These are phyloP conservation scores for Potorous gilbertii DNA, from an alignment of 2,797 vertebrate species.

Conservation along the genomic window DNA sequence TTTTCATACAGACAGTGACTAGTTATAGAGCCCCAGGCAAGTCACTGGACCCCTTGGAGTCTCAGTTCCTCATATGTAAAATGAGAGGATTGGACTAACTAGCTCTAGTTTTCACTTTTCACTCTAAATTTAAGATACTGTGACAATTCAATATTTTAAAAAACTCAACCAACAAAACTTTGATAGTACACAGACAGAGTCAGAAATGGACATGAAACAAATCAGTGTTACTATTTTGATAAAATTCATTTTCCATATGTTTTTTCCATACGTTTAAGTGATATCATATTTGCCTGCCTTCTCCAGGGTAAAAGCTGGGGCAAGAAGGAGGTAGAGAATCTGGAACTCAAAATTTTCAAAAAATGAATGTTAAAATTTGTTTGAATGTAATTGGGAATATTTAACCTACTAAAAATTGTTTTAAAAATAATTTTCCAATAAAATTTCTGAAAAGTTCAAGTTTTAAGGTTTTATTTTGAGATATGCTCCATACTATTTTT, in stretches of 20 bases:
- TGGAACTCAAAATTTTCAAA: not conserved
- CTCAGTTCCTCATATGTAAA: not conserved
- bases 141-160: not conserved
- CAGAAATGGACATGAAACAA: not conserved
- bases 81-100: not conserved
- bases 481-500: not conserved
- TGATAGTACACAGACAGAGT: not conserved
- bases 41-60: not conserved
- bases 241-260: not conserved
- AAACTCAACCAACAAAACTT: not conserved
- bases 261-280: not conserved
- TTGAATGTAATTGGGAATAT: not conserved
- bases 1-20: not conserved
- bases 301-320: not conserved
- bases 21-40: not conserved
- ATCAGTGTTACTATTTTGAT: not conserved
- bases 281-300: not conserved
- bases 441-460: not conserved
- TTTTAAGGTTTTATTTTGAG: not conserved
- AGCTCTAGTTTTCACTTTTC: not conserved
- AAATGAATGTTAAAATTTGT: not conserved
- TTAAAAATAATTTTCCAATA: not conserved
- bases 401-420: not conserved
- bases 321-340: not conserved
- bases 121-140: not conserved